These are phyloP conservation scores for Drosophila eugracilis DNA, from an alignment of 1,140 invertebrate species.

Conservation along the genomic window DNA sequence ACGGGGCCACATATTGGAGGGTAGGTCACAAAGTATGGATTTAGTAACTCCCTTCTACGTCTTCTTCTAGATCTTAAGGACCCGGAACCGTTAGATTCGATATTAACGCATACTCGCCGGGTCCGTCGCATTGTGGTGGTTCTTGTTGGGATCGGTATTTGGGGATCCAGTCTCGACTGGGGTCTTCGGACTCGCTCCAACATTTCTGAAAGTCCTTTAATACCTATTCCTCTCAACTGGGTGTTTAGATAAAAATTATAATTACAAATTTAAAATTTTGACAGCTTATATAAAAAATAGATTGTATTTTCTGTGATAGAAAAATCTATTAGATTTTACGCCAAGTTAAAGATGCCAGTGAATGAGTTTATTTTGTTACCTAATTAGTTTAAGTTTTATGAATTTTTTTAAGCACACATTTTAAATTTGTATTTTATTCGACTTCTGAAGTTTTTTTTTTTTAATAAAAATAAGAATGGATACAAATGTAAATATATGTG, in stretches of 20 bases:
- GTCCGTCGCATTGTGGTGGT: slow-evolving; percentile 44
- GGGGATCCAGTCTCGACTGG: slow-evolving; percentile 3
- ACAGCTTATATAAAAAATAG: slow-evolving; percentile 31
- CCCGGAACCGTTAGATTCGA: slow-evolving; percentile 42
- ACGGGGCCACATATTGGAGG: background rate
- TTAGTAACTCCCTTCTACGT: slow-evolving; percentile 2
- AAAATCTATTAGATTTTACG: background rate
- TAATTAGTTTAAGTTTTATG: background rate
- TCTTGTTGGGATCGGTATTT: slow-evolving; percentile 11
- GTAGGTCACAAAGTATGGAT: slow-evolving; percentile 6
- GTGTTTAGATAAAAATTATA: background rate
- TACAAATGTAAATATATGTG: slow-evolving; percentile 8
- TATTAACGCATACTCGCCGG: slow-evolving; percentile 49
- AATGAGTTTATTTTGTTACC: too few species aligned
- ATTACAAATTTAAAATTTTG: slow-evolving; percentile 20
- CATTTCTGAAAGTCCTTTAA: slow-evolving; percentile 13
- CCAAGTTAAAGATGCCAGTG: too few species aligned
- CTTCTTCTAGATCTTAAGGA: background rate
- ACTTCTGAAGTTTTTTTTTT: slow-evolving; percentile 10
- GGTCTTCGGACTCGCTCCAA: slow-evolving; percentile 11
- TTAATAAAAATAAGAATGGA: slow-evolving; percentile 6
- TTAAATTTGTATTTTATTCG: slow-evolving; percentile 21
- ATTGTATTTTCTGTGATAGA: slow-evolving; percentile 10
- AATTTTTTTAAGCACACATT: background rate
- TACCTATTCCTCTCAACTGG: background rate